Conservation (phyloP, 1,140 invertebrate species). For the Drosophila busckii region DNA sequence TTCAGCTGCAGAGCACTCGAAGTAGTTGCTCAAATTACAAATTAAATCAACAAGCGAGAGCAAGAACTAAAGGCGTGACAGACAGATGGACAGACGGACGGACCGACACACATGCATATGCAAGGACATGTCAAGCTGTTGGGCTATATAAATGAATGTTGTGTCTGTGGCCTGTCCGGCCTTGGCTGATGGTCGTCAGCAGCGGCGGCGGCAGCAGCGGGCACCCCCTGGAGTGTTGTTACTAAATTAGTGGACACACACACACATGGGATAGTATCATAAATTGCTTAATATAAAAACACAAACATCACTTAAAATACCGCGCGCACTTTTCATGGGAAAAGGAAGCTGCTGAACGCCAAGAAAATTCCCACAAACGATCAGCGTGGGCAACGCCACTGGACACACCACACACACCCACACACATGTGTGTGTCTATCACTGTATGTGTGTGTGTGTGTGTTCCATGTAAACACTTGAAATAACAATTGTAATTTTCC, state of each 20-base stretch:
- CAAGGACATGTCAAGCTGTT: slow-evolving; percentile 57
- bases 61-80: slow-evolving; percentile 42
- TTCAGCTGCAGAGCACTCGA: slow-evolving; percentile 43
- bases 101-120: slow-evolving; percentile 12
- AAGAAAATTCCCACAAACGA: slow-evolving; percentile 15
- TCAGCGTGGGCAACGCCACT: not conserved
- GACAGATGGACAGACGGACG: slow-evolving; percentile 6
- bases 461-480: slow-evolving; percentile 59
- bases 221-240: slow-evolving; percentile 61
- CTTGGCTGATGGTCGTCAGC: too few relatives aligned
- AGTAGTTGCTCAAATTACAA: slow-evolving; percentile 68
- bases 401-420: not conserved
- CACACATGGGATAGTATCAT: slow-evolving; percentile 33
- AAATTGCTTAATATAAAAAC: slow-evolving; percentile 66
- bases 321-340: slow-evolving; percentile 51
- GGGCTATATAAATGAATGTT: slow-evolving; percentile 39
- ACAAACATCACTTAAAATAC: slow-evolving; percentile 48
- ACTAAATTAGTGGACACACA: slow-evolving; percentile 60
- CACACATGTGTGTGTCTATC: slow-evolving; percentile 1
- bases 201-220: slow-evolving; percentile 7
- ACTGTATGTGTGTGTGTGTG: slow-evolving; percentile 2
- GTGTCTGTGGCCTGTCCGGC: slow-evolving; percentile 27
- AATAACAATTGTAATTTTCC: slow-evolving; percentile 63
- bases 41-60: slow-evolving; percentile 66
- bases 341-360: slow-evolving; percentile 33